phyloP scores from a whole-genome alignment of 2,797 vertebrate genomes.

The Protonibea diacanthus region DNA sequence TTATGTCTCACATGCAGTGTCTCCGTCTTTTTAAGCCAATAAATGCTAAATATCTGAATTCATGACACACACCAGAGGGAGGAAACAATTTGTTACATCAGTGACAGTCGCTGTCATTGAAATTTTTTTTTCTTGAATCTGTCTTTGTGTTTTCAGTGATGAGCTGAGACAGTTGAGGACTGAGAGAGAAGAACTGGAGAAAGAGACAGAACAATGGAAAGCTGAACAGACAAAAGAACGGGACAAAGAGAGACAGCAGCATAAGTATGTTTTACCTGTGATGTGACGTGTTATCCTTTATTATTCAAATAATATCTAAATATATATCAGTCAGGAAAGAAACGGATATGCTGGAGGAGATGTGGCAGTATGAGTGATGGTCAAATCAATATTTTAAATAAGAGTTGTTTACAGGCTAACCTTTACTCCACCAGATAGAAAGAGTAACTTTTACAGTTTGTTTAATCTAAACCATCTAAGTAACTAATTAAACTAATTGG shows the following conservation, averaged over 20 bases:
- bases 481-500: background rate
- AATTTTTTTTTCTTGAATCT: slow-evolving; percentile 3
- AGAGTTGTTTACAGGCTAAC: background rate
- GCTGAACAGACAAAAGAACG: slow-evolving; percentile 62
- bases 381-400: slow-evolving; percentile 4
- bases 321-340: background rate
- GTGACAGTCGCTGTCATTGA: background rate
- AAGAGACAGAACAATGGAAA: slow-evolving; percentile 78
- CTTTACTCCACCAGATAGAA: background rate
- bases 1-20: background rate
- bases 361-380: slow-evolving; percentile 1
- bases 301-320: slow-evolving; percentile 19
- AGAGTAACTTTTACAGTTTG: background rate
- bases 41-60: background rate
- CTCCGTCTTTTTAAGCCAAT: background rate
- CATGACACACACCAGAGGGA: background rate
- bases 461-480: background rate
- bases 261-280: slow-evolving; percentile 64
- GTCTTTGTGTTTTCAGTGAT: slow-evolving; percentile 70
- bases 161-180: slow-evolving; percentile 82
- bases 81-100: background rate
- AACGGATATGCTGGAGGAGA: background rate
- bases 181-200: slow-evolving; percentile 80
- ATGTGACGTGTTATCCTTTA: background rate
- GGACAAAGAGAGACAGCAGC: slow-evolving; percentile 64